These are phyloP conservation scores for Oedothorax gibbosus DNA, from an alignment of 1,140 invertebrate species.

Conservation along the genomic window DNA sequence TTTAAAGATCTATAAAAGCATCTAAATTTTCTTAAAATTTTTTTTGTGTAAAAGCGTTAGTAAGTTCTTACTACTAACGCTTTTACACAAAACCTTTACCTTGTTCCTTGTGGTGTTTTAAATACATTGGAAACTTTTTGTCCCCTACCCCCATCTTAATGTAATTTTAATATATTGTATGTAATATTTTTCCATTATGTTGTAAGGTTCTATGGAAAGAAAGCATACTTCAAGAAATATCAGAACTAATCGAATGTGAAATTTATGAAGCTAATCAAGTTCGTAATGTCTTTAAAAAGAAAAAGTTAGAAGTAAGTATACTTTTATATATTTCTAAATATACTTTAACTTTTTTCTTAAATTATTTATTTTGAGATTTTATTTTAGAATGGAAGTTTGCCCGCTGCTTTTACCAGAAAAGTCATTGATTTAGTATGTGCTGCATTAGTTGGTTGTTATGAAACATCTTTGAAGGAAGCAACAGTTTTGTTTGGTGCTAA, in stretches of 20 bases:
- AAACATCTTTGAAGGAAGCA: conserved; percentile 1
- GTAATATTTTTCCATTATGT: not conserved
- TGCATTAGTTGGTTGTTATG: conserved; percentile 4
- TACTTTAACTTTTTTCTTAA: not conserved
- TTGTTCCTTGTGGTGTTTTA: too few relatives aligned
- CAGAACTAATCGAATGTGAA: not conserved
- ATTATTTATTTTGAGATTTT: not conserved
- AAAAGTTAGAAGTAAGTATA: conserved; percentile 24
- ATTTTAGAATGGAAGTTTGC: not conserved
- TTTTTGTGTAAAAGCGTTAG: conserved; percentile 5
- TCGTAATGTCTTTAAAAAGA: conserved; percentile 10
- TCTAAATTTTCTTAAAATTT: conserved; percentile 6
- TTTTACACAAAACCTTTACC: too few relatives aligned
- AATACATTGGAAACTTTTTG: not conserved
- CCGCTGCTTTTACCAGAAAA: not conserved
- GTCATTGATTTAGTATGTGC: not conserved
- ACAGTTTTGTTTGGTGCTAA: conserved; percentile 6
- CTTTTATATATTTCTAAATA: not conserved
- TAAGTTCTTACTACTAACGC: not conserved
- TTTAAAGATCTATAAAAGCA: too few relatives aligned
- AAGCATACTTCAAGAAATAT: conserved; percentile 13
- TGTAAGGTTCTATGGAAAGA: conserved; percentile 2
- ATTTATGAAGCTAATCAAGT: conserved; percentile 8
- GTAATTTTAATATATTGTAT: not conserved
- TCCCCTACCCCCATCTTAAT: not conserved